Base-by-base conservation (phyloP, 2,888 invertebrate species). In the Eupithecia vulgata region DNA sequence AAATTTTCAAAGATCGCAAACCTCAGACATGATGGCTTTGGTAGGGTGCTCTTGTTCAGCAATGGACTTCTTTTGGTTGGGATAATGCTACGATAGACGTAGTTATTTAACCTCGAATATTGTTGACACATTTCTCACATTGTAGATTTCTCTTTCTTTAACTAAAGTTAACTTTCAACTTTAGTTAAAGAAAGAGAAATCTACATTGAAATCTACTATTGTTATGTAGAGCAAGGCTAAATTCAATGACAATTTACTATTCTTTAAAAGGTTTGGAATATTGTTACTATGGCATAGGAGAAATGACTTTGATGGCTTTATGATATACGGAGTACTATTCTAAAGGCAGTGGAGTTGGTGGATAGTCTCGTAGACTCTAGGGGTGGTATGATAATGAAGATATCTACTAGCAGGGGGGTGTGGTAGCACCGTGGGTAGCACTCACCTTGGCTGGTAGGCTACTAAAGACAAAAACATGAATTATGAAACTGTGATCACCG, bases 61-160 rank as follows among this genome's bases (percentile, higher is more conserved):
- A 61, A 8, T 30, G 4, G 30, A 8, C 30, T 12, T 13, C 1
- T 13, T 59, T 59, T 3, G 1, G 0, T 25, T 57, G 7, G 6
- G 25, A 61, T 61, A 7, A 21, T 52, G 10, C 48, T n/a, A n/a
- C 17, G 45, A 48, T n/a, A 21, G 5, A 76, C 35, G 15, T 67
- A 64, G n/a, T n/a, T 70, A 64, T n/a, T n/a, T 40, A 40, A 72
- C 74, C 76, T 77, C 72, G 73, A 68, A 76, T 35, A 48, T 74
- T 57, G 5, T 21, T 25, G 57, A 52, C 21, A 52, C 10, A 25
- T 57, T 52, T 12, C 52, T 21, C 21, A 21, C n/a, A 21, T 0
- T 52, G 59, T 62, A 69, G 71, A 75, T 77, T 74, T 77, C 75
- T 72, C 61, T 48, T 21, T 52, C n/a, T 66, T 62, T 15, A n/a